Evolutionary conservation across 2,797 vertebrate species (phyloP).

Genomic region (Saxicola maurus): DNA sequence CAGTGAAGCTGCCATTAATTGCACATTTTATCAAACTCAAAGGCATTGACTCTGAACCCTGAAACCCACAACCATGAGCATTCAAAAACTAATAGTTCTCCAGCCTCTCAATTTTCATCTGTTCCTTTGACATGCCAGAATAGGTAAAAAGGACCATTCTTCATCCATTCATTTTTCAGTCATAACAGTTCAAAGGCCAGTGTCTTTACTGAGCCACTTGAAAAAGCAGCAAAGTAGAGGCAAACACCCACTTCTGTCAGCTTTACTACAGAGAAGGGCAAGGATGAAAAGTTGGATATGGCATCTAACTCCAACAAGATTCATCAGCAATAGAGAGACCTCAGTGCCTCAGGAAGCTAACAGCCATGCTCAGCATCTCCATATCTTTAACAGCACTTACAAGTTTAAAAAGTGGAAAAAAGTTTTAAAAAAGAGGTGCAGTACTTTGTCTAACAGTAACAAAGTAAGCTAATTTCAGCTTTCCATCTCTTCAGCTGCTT

Average conservation of each 20-base stretch:
- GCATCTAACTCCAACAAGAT: background rate
- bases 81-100: background rate
- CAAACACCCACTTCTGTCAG: background rate
- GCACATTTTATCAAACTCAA: background rate
- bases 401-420: background rate
- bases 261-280: background rate
- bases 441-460: background rate
- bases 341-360: background rate
- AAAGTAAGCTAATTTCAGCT: background rate
- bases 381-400: background rate
- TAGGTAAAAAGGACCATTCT: background rate
- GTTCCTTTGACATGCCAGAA: background rate
- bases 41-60: background rate
- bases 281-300: background rate
- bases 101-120: background rate
- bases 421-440: accelerated
- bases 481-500: background rate
- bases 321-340: background rate
- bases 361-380: background rate
- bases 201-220: background rate
- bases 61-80: background rate
- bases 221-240: background rate
- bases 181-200: background rate
- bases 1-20: background rate
- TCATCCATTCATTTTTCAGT: background rate